Evolutionary conservation across 2,113 vertebrate genomes (phyloP), one percentile per base, ranked within the genome.

Genomic region (Hemibagrus wyckioides): DNA sequence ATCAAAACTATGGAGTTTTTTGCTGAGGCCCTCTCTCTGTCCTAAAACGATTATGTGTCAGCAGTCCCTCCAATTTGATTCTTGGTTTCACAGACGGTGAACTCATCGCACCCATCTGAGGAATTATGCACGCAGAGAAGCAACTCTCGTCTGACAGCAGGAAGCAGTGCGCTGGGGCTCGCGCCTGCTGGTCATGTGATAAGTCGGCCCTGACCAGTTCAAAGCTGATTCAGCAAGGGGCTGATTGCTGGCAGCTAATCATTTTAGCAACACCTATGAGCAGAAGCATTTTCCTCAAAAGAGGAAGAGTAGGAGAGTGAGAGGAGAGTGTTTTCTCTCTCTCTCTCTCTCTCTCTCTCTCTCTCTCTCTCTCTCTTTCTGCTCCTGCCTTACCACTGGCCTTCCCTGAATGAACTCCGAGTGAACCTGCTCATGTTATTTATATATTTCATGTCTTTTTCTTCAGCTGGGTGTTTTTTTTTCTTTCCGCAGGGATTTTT

Each of bases 31-130:
- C 81, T 83, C 85, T 89, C 83, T 57, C 69, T 76, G 48, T 83
- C 76, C 92, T 94, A 93, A 95, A 95, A 94, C 90, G 94, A 95
- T 94, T 95, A 94, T 93, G 92, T 95, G 94, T 95, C 94, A 95
- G 93, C 94, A 94, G 91, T 93, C 86, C 91, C 81, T 86, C 88
- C 92, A 92, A 93, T 94, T 94, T 93, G 91, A 91, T 93, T 94
- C 89, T 92, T 90, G 92, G 91, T 93, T 93, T 94, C 93, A 93
- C 93, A 91, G 90, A 88, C 59, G 90, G 90, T 95, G 93, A 95
- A 95, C 95, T 95, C 93, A 94, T 95, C 93, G 85, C 92, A 95
- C 92, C 93, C 93, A 94, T 94, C 93, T 92, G 88, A 94, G 94
- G 94, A 95, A 95, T 95, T 94, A 94, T 94, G 92, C 94, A 93